Conservation (phyloP, 1,140 invertebrate species). For the Ceratoteleas bidentatus region DNA sequence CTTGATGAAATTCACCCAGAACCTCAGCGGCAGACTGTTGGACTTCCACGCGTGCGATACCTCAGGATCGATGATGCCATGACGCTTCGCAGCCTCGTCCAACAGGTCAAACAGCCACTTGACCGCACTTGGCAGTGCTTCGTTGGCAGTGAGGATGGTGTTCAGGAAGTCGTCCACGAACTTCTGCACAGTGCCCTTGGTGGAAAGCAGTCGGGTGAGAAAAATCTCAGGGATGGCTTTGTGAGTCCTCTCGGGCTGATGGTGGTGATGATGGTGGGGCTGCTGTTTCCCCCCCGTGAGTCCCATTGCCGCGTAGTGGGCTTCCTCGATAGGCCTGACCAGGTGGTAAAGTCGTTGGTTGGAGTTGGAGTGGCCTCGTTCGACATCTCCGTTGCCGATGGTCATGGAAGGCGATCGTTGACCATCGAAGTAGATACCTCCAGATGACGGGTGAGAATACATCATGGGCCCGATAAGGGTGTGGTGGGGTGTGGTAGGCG, state of each 20-base stretch:
- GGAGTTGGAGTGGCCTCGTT: conserved; percentile 82
- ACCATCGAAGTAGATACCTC: conserved; percentile 85
- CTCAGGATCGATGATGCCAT: conserved; percentile 93
- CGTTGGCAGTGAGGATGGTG: conserved; percentile 93
- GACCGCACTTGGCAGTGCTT: conserved; percentile 93
- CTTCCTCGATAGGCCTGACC: conserved; percentile 91
- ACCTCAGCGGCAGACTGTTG: conserved; percentile 95
- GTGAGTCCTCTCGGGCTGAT: conserved; percentile 89
- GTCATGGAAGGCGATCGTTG: conserved; percentile 85
- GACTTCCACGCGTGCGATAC: conserved; percentile 98
- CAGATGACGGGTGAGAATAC: conserved; percentile 75
- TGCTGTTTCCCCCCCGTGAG: conserved; percentile 69
- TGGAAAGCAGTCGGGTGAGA: conserved; percentile 94
- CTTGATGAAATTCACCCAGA: conserved; percentile 99
- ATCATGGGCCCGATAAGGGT: conserved; percentile 75
- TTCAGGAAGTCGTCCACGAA: conserved; percentile 97
- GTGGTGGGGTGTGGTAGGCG: conserved; percentile 74
- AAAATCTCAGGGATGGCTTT: conserved; percentile 98
- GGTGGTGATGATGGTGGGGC: conserved; percentile 81
- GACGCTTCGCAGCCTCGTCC: conserved; percentile 92
- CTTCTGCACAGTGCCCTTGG: conserved; percentile 97
- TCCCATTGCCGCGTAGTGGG: conserved; percentile 82
- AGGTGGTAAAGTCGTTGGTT: conserved; percentile 90
- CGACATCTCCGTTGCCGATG: conserved; percentile 88
- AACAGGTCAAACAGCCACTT: conserved; percentile 98